Base-by-base conservation (phyloP, 1,140 invertebrate genomes). In the Drosophila kanapiae region DNA sequence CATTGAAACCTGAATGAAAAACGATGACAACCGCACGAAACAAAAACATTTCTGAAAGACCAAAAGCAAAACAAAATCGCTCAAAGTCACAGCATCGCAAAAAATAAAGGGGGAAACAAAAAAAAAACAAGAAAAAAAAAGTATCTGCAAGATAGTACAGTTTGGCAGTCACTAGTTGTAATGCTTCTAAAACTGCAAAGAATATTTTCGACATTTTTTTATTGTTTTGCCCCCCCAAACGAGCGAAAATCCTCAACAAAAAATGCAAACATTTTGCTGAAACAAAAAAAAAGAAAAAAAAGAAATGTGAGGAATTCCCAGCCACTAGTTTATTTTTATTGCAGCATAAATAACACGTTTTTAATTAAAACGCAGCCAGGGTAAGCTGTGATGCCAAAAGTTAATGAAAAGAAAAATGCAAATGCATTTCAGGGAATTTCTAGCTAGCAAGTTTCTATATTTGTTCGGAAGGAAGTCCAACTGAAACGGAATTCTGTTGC, bases 1-100 rank as follows among this genome's bases (percentile, higher is more conserved):
- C 67, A 74, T 74, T 74, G 70, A 60, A 58, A 72, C 27, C 43
- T 59, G 68, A 57, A 49, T 59, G 45, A 74, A 74, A 74, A 74
- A 49, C 37, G 67, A 70, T 70, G 67, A 70, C 67, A 70, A 53
- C 37, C 27, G 18, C 33, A 54, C 33, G 58, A 8, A 27, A 69
- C 23, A 31, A 37, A 47, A 35, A 27, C 16, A 54, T 37, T n/a
- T 38, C 5, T 16, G 6, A 8, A 65, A 62, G 27, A 67, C 8
- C 31, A 35, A 31, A 67, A 68, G 10, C 43, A 68, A 40, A 68
- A 38, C 64, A 48, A 68, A 65, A 68, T 68, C 13, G 33, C 18
- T 71, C 53, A 71, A 70, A 71, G 69, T 49, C 43, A 31, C 53
- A 72, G 51, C 65, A 70, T 68, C 48, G 59, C 33, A 38, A 40